These are phyloP conservation scores for Macrocentrus cingulum DNA, from an alignment of 1,140 invertebrate genomes.

Conservation along the genomic window DNA sequence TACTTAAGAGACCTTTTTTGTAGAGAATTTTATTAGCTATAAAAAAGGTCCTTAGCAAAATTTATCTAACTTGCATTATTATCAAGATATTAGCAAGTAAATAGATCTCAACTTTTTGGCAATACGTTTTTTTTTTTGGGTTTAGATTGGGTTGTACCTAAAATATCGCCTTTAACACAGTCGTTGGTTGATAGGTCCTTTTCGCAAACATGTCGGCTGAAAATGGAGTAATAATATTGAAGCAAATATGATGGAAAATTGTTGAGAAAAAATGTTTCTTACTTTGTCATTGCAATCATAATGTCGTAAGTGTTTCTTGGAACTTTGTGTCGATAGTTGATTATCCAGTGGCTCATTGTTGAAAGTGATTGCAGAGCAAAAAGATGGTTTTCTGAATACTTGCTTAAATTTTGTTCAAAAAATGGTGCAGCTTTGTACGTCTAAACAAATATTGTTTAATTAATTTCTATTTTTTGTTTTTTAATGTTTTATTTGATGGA, in stretches of 20 bases:
- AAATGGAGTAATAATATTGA: neutral
- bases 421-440: neutral
- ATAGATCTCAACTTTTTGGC: too few relatives aligned
- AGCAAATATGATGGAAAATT: neutral
- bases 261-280: neutral
- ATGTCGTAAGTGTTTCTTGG: neutral
- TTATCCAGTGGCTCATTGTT: neutral
- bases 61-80: too few relatives aligned
- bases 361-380: neutral
- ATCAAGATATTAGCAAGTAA: too few relatives aligned
- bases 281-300: slow-evolving; percentile 1
- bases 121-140: too few relatives aligned
- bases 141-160: too few relatives aligned
- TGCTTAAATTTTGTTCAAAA: neutral
- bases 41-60: too few relatives aligned
- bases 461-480: neutral
- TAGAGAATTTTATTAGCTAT: too few relatives aligned
- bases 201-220: too few relatives aligned
- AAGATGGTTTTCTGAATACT: neutral
- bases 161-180: too few relatives aligned
- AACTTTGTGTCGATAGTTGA: neutral
- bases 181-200: too few relatives aligned
- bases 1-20: too few relatives aligned
- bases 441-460: neutral
- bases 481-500: neutral